Percentiles rank a stretch among this genome's conserved stretches.
Evolutionary conservation across 2,888 invertebrate genomes (phyloP).

Genomic region (Notocelia uddmanniana): DNA sequence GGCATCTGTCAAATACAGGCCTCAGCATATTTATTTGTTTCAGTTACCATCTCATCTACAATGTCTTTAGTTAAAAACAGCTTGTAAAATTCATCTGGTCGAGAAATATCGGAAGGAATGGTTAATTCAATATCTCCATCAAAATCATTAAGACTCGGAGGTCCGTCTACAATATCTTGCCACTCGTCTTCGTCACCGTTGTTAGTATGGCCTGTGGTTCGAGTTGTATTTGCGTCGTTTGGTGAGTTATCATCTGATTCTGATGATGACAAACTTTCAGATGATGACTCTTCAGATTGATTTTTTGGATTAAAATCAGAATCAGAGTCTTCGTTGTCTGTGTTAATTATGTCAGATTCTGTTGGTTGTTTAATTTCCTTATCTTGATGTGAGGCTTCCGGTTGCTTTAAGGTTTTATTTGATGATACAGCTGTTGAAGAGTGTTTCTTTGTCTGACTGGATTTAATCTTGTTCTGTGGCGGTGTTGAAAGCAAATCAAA

Average conservation of each 20-base stretch:
- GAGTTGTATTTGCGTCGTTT: constrained; percentile 14
- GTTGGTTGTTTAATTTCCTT: constrained; percentile 4
- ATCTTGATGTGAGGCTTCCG: background rate
- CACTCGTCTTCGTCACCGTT: too few species aligned
- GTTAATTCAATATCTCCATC: too few species aligned
- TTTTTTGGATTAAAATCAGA: constrained; percentile 5
- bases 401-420: constrained; percentile 7
- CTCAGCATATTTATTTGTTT: constrained; percentile 16
- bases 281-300: constrained; percentile 7
- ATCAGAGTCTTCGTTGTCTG: constrained; percentile 8
- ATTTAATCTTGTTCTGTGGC: constrained; percentile 6
- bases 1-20: constrained; percentile 3
- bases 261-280: constrained; percentile 5
- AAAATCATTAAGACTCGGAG: too few species aligned
- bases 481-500: constrained; percentile 14
- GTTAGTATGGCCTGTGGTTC: too few species aligned
- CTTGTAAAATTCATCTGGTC: constrained; percentile 10
- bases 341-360: constrained; percentile 8
- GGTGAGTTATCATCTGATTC: constrained; percentile 11
- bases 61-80: constrained; percentile 16
- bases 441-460: constrained; percentile 5
- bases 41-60: constrained; percentile 12
- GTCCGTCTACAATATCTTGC: too few species aligned
- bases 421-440: constrained; percentile 10
- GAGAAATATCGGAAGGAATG: too few species aligned